Evolutionary conservation across 2,113 vertebrate species (phyloP), one percentile per base, ranked within the genome.

Genomic region (Hymenochirus boettgeri): DNA sequence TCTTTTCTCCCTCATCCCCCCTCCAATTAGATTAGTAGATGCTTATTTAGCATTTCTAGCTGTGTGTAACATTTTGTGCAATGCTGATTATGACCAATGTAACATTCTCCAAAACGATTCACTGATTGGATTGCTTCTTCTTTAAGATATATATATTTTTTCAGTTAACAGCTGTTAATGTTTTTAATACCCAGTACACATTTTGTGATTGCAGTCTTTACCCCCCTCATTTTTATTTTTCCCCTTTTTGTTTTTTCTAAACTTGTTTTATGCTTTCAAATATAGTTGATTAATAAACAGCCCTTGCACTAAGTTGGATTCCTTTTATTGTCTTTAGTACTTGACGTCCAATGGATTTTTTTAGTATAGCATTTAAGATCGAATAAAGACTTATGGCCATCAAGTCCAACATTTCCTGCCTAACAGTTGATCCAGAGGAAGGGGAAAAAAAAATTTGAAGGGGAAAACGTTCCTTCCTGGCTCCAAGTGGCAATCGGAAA

Each of bases 191-290:
- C 56, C 54, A 61, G 70, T 47, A 77, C 74, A 70, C 82, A 75
- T 79, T n/a, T 77, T 74, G 79, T 77, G 75, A 80, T 79, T 75
- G 79, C 75, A 76, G 55, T 67, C 33, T 70, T 51, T 35, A 3
- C 39, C 39, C 39, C 39, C 39, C 17, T 17, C 12, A 1, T 4
- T 78, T 81, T 77, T 80, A 37, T 74, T 57, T 71, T 58, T 56
- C 53, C 77, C 74, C 48, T 26, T 53, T 60, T 63, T 37, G 17
- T 29, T 65, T 60, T 50, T 73, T 82, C 77, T 84, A 79, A 69
- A 75, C 84, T 83, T 83, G 82, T 89, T 89, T 86, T 83, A 83
- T 86, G 77, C 66, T 76, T 82, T 85, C 83, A 78, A 79, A 81
- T 83, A 75, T 84, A 71, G 86, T n/a, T 75, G 65, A 72, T 37